Percentiles rank a stretch among this genome's conserved stretches.
Evolutionary conservation across 2,113 vertebrate genomes (phyloP).

Genomic region (Ceyx margarethae): DNA sequence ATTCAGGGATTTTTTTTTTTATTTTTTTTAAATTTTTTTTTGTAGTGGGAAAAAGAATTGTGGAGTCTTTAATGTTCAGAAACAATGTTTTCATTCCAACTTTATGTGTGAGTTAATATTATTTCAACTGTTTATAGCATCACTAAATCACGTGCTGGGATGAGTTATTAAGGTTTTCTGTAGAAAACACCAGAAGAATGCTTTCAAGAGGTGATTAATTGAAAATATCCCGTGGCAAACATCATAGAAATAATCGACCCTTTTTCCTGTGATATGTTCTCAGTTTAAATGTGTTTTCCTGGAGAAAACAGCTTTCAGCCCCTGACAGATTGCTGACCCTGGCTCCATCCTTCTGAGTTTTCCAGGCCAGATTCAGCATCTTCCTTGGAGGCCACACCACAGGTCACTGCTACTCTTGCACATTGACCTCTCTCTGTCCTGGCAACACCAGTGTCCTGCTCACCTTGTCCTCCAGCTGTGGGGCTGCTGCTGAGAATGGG

Average conservation of each 20-base stretch:
- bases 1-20: neutral
- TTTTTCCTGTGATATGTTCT: neutral
- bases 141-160: neutral
- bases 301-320: neutral
- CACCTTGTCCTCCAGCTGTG: neutral
- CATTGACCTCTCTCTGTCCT: neutral
- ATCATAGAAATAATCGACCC: neutral
- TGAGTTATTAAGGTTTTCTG: neutral
- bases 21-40: neutral
- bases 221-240: neutral
- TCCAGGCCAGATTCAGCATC: neutral
- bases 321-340: neutral
- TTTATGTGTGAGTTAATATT: neutral
- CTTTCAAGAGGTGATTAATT: neutral
- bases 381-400: neutral
- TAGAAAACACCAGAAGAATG: neutral
- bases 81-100: constrained; percentile 10
- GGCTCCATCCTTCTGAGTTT: neutral
- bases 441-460: neutral
- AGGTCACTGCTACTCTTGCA: neutral
- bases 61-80: neutral
- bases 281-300: neutral
- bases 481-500: neutral
- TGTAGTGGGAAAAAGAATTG: neutral
- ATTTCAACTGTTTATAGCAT: neutral